Percentiles rank a stretch among this genome's conserved stretches.
Conservation (phyloP, 2,797 vertebrate genomes). For the Tangara arthus region DNA sequence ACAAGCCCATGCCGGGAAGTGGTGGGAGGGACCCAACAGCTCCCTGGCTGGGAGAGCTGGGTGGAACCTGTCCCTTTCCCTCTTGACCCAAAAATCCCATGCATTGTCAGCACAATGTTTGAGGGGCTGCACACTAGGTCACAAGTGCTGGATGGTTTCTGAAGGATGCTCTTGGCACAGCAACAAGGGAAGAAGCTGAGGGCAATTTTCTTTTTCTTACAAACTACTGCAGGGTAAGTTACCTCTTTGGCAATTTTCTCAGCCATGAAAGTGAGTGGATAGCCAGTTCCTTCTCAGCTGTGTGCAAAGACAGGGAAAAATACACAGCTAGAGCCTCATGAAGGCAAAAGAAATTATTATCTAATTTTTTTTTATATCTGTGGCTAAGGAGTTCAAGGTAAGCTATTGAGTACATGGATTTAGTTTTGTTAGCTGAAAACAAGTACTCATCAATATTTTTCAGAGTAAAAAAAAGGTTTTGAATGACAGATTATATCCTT, state of each 20-base stretch:
- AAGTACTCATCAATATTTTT: background rate
- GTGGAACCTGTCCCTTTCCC: background rate
- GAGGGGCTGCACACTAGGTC: background rate
- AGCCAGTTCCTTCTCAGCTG: background rate
- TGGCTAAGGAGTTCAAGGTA: background rate
- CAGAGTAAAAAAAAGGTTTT: background rate
- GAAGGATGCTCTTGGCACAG: background rate
- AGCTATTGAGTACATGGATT: background rate
- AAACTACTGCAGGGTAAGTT: background rate
- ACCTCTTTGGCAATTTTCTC: background rate
- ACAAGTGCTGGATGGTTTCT: background rate
- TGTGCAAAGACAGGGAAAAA: background rate
- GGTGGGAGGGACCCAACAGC: rapidly evolving
- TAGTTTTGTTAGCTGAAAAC: background rate
- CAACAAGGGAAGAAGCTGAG: background rate
- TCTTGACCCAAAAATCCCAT: background rate
- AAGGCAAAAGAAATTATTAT: background rate
- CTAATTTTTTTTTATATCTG: background rate
- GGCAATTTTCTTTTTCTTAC: background rate
- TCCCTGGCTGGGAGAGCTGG: background rate
- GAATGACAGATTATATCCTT: background rate
- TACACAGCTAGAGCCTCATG: background rate
- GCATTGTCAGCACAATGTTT: rapidly evolving
- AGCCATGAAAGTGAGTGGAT: background rate
- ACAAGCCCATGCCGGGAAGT: rapidly evolving